Evolutionary conservation across 2,797 vertebrate genomes (phyloP), one percentile per base, ranked within the genome.

Genomic region (Otolemur crassicaudatus): DNA sequence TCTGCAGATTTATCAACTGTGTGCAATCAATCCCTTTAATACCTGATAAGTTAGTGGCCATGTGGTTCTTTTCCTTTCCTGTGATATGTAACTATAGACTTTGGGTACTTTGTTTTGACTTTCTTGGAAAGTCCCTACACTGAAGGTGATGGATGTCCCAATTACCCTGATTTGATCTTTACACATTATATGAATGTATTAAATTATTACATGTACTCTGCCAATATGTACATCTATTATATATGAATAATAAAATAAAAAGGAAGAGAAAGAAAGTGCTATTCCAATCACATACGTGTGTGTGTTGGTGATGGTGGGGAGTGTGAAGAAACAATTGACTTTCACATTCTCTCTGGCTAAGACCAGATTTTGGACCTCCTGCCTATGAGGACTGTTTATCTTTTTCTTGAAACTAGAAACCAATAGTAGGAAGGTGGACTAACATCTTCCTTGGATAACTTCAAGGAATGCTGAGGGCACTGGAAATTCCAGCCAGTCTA

Each of bases 361-460:
- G 72, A n/a, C 19, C 34, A 90, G 14, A 79, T 87, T 92, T 91
- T 83, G 60, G 95, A 83, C 56, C 91, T 34, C 29, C 25, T 22
- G 63, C 72, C 87, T 95, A 25, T 79, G 34, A 67, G 88, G 80
- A 87, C 27, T 70, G 76, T 53, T 4, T 72, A 60, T 83, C 34
- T 70, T 60, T 75, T 88, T 43, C 12, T 73, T 85, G 37, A 95
- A 56, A 85, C 40, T 67, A n/a, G 77, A 95, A 87, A 86, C 27
- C 23, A 73, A 37, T 65, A 34, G 2, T 0, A 77, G 46, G 27
- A 92, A 37, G 13, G 34, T 27, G 19, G 40, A n/a, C 27, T 34
- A 6, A 6, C 27, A 82, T 37, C 29, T 67, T 81, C 27, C 37
- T 53, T 75, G 25, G 72, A 75, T 85, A 93, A 87, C 80, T 90